Evolutionary conservation across 1,140 invertebrate genomes (phyloP).

Genomic region (Oscheius sp.): DNA sequence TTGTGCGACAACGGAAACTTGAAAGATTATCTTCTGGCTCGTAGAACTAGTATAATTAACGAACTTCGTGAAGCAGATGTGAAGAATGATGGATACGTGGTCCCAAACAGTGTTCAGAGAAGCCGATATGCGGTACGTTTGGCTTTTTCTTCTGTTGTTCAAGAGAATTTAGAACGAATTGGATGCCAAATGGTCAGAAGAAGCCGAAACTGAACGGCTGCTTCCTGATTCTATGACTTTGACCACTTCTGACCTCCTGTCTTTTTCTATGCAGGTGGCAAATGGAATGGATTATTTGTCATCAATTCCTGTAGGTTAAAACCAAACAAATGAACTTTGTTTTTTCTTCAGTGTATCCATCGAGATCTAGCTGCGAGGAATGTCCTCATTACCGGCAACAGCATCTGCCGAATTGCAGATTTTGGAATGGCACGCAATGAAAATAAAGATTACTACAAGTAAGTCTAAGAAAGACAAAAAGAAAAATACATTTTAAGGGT

Average conservation of each 20-base stretch:
- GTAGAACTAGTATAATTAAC: slow-evolving; percentile 3
- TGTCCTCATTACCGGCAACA: slow-evolving; percentile 27
- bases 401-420: slow-evolving; percentile 33
- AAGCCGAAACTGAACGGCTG: not conserved
- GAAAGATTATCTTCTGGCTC: not conserved
- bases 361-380: slow-evolving; percentile 39
- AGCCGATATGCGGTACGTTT: slow-evolving; percentile 15
- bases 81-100: slow-evolving; percentile 19
- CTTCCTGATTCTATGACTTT: not conserved
- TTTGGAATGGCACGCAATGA: slow-evolving; percentile 33
- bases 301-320: slow-evolving; percentile 11
- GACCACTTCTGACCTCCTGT: slow-evolving; percentile 22
- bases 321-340: too few relatives aligned
- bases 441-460: slow-evolving; percentile 35
- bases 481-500: slow-evolving; percentile 11
- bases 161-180: slow-evolving; percentile 1
- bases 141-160: not conserved
- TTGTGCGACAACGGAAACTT: slow-evolving; percentile 18
- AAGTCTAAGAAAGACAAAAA: not conserved
- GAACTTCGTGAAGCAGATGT: not conserved
- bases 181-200: slow-evolving; percentile 1
- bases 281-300: slow-evolving; percentile 32
- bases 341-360: slow-evolving; percentile 39
- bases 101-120: not conserved
- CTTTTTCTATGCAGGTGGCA: slow-evolving; percentile 26